A percentile compares a stretch with the other conserved stretches of the same genome.
Evolutionary conservation across 2,113 vertebrate genomes (phyloP).

Genomic region (Glaucidium brasilianum): DNA sequence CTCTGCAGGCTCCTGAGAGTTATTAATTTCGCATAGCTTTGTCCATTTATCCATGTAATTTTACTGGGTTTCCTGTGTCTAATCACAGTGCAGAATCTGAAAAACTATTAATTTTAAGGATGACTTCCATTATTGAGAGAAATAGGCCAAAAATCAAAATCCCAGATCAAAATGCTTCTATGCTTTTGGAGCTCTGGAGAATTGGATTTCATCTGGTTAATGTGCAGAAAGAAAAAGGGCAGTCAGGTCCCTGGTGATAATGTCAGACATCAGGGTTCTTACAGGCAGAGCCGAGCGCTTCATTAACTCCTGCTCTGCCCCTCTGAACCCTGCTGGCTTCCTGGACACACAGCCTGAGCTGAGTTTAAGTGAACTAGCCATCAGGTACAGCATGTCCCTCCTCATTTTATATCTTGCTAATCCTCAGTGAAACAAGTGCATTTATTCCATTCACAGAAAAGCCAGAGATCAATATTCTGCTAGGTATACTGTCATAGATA

Average conservation of each 20-base stretch:
- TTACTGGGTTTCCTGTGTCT: slow-evolving; percentile 14
- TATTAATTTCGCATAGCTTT: background rate
- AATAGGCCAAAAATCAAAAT: background rate
- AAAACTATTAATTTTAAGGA: background rate
- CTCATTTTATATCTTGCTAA: background rate
- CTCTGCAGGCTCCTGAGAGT: background rate
- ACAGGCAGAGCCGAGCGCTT: background rate
- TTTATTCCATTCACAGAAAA: background rate
- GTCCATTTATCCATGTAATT: background rate
- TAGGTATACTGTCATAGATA: background rate
- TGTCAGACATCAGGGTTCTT: background rate
- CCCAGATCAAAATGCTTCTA: background rate
- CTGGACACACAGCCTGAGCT: background rate
- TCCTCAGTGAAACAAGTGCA: background rate
- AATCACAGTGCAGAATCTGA: background rate
- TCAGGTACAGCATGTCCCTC: background rate
- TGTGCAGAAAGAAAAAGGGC: background rate
- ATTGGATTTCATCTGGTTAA: background rate
- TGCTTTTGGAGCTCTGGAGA: background rate
- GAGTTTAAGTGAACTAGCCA: background rate
- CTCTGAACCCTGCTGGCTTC: background rate
- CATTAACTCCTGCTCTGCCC: background rate
- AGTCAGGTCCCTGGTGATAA: background rate
- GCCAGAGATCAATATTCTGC: background rate
- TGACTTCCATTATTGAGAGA: background rate